Evolutionary conservation across 2,797 vertebrate species (phyloP), one percentile per base, ranked within the genome.

Genomic region (Eulemur rubriventer): DNA sequence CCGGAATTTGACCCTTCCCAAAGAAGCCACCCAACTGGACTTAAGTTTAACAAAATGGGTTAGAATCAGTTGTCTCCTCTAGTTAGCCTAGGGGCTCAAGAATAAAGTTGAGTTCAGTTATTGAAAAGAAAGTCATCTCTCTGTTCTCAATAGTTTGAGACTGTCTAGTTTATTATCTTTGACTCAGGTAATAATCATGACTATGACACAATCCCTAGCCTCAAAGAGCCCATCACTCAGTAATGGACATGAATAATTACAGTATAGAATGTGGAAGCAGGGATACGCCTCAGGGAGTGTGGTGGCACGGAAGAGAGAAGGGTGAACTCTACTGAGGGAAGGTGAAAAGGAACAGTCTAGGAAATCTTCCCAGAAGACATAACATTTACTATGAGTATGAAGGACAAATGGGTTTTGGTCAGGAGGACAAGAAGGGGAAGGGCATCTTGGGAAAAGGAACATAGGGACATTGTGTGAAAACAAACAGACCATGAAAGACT

Each of bases 101-200:
- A 88, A 81, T 8, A 84, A 69, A 50, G 14, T 10, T 81, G 33
- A 73, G 50, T 50, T 89, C 76, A 28, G 2, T 35, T 76, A 73
- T 46, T 82, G 41, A 85, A 63, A 89, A 96, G 63, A 76, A 94
- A 89, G 43, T 50, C 48, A 70, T 38, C 26, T 89, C 83, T 94
- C 43, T 67, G 33, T 61, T 92, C 70, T 76, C 55, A 65, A 38
- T 38, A n/a, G 48, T 72, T n/a, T 89, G 38, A 33, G 35, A 83
- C 1, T 30, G 14, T 41, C 41, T n/a, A 22, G n/a, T 76, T 72
- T 67, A 79, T 30, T 33, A 92, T 17, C 59, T 61, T 12, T 82
- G 41, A 78, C 33, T 76, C n/a, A 57, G 55, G 22, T 57, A 57
- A 57, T 57, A 57, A 10, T 61, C 48, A n/a, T 50, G 38, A 92